These are phyloP conservation scores for Troilus luridus DNA, from an alignment of 2,888 invertebrate species.

Conservation along the genomic window DNA sequence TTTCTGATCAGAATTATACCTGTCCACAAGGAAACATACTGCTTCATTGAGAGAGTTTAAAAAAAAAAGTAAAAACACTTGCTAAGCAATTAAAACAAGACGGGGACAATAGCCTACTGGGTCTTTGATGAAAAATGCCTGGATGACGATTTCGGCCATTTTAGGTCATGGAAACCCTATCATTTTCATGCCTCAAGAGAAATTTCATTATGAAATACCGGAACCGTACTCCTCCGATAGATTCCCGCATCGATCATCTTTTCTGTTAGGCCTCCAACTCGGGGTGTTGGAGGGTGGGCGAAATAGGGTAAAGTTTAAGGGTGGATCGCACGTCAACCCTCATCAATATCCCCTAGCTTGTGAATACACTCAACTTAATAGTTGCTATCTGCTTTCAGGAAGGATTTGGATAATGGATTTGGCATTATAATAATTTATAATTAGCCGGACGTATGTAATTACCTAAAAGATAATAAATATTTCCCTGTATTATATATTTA, in stretches of 20 bases:
- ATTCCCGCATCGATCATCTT: slow-evolving; percentile 36
- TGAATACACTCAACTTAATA: neutral
- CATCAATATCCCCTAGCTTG: neutral
- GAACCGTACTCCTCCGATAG: neutral
- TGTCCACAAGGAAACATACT: neutral
- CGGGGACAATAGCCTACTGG: neutral
- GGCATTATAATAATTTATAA: no score
- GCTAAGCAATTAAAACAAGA: neutral
- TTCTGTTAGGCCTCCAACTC: neutral
- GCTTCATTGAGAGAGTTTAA: neutral
- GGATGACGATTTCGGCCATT: neutral
- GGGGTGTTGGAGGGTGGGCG: neutral
- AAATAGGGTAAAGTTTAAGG: neutral
- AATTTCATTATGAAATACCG: slow-evolving; percentile 47
- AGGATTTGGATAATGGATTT: no score
- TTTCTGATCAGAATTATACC: no score
- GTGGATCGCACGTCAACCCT: neutral
- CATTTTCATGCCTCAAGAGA: slow-evolving; percentile 27
- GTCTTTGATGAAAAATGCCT: slow-evolving; percentile 6
- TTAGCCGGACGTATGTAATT: no score
- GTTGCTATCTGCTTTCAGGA: neutral
- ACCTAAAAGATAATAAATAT: no score
- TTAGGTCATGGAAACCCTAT: neutral
- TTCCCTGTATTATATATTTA: no score
- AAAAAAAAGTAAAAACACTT: neutral